Conservation (phyloP, 2,797 vertebrate genomes). For the Moxostoma hubbsi region DNA sequence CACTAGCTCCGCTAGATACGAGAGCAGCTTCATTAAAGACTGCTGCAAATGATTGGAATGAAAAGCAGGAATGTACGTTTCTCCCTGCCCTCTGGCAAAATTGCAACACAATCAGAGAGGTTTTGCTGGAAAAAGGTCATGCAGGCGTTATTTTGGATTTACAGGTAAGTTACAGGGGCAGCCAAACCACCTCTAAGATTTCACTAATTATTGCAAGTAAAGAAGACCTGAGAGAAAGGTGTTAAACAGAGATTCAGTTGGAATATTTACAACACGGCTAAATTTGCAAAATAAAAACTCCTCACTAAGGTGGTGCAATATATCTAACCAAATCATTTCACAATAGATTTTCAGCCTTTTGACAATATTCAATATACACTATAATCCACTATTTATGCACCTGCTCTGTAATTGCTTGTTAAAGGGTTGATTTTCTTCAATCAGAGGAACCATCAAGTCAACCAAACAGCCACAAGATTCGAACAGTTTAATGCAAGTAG, state of each 20-base stretch:
- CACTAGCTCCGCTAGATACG: neutral
- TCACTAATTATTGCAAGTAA: neutral
- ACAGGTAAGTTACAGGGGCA: neutral
- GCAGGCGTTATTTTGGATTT: slow-evolving; percentile 14
- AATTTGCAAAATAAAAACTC: neutral
- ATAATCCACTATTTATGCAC: too few relatives aligned
- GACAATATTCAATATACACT: too few relatives aligned
- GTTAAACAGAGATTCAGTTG: neutral
- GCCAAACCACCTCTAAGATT: slow-evolving; percentile 7
- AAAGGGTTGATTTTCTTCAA: too few relatives aligned
- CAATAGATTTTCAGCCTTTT: too few relatives aligned
- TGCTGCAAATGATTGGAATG: slow-evolving; percentile 6
- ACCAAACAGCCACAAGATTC: too few relatives aligned
- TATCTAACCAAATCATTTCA: too few relatives aligned
- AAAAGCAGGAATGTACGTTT: slow-evolving; percentile 15
- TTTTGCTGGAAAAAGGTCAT: slow-evolving; percentile 41
- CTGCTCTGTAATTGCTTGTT: too few relatives aligned
- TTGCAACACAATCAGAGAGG: slow-evolving; percentile 4
- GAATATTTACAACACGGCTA: neutral
- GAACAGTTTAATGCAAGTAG: too few relatives aligned
- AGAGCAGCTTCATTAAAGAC: neutral
- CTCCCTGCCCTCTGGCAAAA: slow-evolving; percentile 32
- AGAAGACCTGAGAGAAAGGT: neutral
- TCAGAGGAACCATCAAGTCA: too few relatives aligned
- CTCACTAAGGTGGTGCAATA: too few relatives aligned